Evolutionary conservation across 2,797 vertebrate genomes (phyloP).

Genomic region (Salmo trutta): DNA sequence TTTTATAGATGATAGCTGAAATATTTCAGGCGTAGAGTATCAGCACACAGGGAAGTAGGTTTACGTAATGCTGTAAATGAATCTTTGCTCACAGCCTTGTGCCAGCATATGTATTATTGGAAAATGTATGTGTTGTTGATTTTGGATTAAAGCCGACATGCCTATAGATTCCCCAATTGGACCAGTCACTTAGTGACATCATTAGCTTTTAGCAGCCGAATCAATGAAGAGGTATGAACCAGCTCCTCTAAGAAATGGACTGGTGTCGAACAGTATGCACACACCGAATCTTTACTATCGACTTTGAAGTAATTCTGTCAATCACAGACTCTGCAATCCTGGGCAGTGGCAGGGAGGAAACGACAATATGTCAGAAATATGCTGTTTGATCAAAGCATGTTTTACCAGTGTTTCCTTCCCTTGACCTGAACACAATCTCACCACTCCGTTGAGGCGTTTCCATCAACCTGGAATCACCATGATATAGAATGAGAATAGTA

Average conservation of each 20-base stretch:
- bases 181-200: conserved; percentile 77
- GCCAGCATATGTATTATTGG: conserved; percentile 9
- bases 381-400: conserved; percentile 49
- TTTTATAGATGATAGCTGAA: background rate
- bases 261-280: conserved; percentile 25
- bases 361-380: conserved; percentile 75
- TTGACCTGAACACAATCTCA: background rate
- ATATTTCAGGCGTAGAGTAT: background rate
- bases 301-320: conserved; percentile 75
- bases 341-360: conserved; percentile 48
- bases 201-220: conserved; percentile 78
- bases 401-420: conserved; percentile 49
- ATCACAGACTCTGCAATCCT: conserved; percentile 48
- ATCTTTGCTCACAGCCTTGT: background rate
- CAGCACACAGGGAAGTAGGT: background rate
- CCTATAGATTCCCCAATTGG: conserved; percentile 64
- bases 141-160: conserved; percentile 57
- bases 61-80: background rate
- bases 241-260: conserved; percentile 71
- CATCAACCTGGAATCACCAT: conserved; percentile 64
- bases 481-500: background rate
- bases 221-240: conserved; percentile 78
- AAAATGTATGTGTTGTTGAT: conserved; percentile 59
- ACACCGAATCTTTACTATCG: conserved; percentile 71
- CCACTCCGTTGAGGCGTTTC: conserved; percentile 15